Percentiles rank a stretch among this genome's conserved stretches.
Evolutionary conservation across 2,113 vertebrate genomes (phyloP).

Genomic region (Lontra canadensis): DNA sequence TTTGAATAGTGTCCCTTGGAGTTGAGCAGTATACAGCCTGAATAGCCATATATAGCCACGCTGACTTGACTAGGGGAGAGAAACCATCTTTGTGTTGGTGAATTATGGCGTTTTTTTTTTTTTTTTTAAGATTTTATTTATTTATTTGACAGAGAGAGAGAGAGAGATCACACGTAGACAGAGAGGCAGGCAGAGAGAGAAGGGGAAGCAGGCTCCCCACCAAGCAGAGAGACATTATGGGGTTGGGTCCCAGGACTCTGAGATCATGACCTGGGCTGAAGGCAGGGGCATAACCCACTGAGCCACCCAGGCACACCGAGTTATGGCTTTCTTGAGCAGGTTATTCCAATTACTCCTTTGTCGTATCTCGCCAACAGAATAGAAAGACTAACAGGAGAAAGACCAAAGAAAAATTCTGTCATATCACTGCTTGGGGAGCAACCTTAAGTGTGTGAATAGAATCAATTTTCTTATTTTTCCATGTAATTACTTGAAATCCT

Average conservation of each 20-base stretch:
- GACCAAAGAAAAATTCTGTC: not conserved
- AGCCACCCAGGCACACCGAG: not conserved
- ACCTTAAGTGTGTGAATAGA: not conserved
- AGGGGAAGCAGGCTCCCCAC: too few relatives aligned
- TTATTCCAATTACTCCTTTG: not conserved
- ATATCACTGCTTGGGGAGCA: not conserved
- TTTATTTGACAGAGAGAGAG: too few relatives aligned
- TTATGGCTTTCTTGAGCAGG: not conserved
- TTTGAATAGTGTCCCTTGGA: not conserved
- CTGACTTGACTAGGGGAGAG: not conserved
- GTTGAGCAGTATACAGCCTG: not conserved
- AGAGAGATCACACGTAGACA: too few relatives aligned
- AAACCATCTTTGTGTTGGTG: not conserved
- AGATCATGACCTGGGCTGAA: too few relatives aligned
- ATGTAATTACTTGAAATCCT: slow-evolving; percentile 7
- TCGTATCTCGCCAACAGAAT: not conserved
- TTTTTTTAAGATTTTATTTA: too few relatives aligned
- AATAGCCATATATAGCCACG: not conserved
- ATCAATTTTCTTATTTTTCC: slow-evolving; percentile 17
- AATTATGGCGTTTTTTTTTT: not conserved
- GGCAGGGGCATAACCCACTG: too few relatives aligned
- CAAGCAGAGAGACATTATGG: too few relatives aligned
- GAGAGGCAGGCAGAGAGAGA: too few relatives aligned
- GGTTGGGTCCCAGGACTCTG: too few relatives aligned
- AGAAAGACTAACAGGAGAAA: not conserved